phyloP scores from a whole-genome alignment of 1,140 invertebrate genomes.

The Acyrthosiphon pisum region DNA sequence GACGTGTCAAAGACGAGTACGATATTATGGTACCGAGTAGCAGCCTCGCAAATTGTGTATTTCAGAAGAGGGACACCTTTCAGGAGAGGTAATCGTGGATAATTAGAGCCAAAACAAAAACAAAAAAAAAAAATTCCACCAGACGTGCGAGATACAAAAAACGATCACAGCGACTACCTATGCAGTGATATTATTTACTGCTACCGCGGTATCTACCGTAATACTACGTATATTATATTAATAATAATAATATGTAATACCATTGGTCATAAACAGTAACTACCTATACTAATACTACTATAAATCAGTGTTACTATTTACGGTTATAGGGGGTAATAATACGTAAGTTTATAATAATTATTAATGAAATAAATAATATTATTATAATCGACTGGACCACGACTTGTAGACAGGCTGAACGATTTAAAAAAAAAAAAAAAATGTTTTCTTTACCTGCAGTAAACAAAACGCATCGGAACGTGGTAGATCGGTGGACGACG shows the following conservation, averaged over 20 bases:
- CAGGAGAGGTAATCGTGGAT: background rate
- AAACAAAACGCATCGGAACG: background rate
- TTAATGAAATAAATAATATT: too few species aligned
- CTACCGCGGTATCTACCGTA: background rate
- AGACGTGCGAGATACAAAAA: background rate
- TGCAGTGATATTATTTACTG: background rate
- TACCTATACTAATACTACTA: too few species aligned
- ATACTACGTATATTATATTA: too few species aligned
- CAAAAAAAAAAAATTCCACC: background rate
- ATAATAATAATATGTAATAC: background rate
- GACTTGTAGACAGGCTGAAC: background rate
- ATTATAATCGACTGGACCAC: background rate
- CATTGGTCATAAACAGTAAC: background rate
- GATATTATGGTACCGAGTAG: too few species aligned
- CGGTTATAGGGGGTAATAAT: too few species aligned
- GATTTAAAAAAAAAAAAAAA: too few species aligned
- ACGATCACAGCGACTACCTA: too few species aligned
- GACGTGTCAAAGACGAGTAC: background rate
- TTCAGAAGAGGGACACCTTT: background rate
- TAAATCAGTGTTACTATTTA: background rate
- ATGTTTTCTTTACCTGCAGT: conserved; percentile 14
- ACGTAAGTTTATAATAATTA: too few species aligned
- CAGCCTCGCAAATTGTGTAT: too few species aligned
- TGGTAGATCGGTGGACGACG: background rate
- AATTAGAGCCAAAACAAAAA: background rate